These are phyloP conservation scores for Melanostoma scalare DNA, from an alignment of 2,888 invertebrate genomes.

Conservation along the genomic window DNA sequence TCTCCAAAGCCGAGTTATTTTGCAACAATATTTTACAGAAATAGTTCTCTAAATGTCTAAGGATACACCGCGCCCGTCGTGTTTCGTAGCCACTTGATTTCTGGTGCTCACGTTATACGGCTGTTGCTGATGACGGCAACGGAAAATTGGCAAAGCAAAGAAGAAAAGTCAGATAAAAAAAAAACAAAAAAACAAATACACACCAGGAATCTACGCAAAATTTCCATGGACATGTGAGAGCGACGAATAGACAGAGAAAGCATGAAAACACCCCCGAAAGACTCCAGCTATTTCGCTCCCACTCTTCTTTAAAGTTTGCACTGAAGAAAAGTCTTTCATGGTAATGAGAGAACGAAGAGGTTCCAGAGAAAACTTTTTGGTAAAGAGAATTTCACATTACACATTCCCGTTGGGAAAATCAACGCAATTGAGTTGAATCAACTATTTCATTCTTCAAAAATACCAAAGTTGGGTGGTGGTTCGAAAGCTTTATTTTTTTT, in stretches of 20 bases:
- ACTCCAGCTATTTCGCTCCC: neutral
- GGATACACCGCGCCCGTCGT: conserved; percentile 68
- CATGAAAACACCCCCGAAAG: conserved; percentile 11
- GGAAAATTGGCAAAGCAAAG: conserved; percentile 50
- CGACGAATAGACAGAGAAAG: conserved; percentile 7
- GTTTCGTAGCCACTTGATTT: conserved; percentile 72
- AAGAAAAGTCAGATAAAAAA: conserved; percentile 9
- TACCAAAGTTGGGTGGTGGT: conserved; percentile 10
- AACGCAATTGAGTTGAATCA: conserved; percentile 45
- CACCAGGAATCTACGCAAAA: conserved; percentile 36
- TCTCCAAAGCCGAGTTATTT: conserved; percentile 10
- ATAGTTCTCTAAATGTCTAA: conserved; percentile 31
- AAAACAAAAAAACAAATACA: conserved; percentile 2
- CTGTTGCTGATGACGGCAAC: conserved; percentile 71
- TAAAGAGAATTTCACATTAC: conserved; percentile 26
- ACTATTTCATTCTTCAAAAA: conserved; percentile 44
- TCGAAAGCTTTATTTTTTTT: conserved; percentile 7
- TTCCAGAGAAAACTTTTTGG: conserved; percentile 14
- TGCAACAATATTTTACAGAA: neutral
- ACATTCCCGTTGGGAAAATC: conserved; percentile 46
- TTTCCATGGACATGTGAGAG: conserved; percentile 31
- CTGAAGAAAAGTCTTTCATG: conserved; percentile 11
- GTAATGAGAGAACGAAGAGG: conserved; percentile 1
- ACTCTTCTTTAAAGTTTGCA: conserved; percentile 19
- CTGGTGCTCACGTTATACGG: conserved; percentile 55